Percentiles rank a stretch among this genome's conserved stretches.
Conservation (phyloP, 2,888 invertebrate genomes). For the Coenonympha arcania region DNA sequence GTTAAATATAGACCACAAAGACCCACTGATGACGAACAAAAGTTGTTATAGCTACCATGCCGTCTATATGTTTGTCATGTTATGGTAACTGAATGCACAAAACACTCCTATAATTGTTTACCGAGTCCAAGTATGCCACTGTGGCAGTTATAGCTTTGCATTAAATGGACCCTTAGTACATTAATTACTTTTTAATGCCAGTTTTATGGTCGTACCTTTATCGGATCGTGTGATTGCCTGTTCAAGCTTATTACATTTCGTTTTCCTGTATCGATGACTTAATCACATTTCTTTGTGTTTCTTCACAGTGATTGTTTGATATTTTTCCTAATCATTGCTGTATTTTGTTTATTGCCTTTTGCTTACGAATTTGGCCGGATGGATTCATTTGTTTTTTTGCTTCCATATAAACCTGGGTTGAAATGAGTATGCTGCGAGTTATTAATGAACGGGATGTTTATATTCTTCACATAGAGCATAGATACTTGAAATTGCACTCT, state of each 20-base stretch:
- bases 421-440: too few species aligned
- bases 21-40: too few species aligned
- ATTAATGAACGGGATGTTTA: too few species aligned
- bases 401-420: too few species aligned
- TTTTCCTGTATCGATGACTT: constrained; percentile 54
- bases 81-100: constrained; percentile 36
- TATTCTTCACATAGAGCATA: too few species aligned
- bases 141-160: constrained; percentile 39
- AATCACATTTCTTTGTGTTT: constrained; percentile 32
- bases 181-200: constrained; percentile 67
- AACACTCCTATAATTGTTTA: constrained; percentile 67
- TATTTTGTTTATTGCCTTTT: too few species aligned
- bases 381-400: too few species aligned
- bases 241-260: constrained; percentile 52
- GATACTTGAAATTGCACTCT: too few species aligned
- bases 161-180: constrained; percentile 61
- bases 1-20: too few species aligned
- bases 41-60: too few species aligned
- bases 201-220: constrained; percentile 61
- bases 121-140: constrained; percentile 15
- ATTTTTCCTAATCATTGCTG: neutral
- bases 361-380: too few species aligned
- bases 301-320: neutral
- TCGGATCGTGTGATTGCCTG: constrained; percentile 61
- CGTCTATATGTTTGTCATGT: too few species aligned